These are phyloP conservation scores for Helicoverpa zea DNA, from an alignment of 1,140 invertebrate species.

Conservation along the genomic window DNA sequence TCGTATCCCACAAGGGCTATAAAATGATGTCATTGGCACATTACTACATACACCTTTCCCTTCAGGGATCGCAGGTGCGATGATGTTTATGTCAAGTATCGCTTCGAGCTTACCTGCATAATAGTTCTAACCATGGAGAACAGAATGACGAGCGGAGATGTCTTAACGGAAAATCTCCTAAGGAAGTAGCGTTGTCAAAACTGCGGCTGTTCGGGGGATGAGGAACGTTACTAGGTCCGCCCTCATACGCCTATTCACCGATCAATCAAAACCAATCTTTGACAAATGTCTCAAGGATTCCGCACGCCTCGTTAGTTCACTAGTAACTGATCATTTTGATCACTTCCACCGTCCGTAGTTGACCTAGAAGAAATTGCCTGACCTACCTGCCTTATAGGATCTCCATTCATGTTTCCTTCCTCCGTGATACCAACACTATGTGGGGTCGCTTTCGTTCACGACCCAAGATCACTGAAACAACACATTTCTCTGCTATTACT, in stretches of 20 bases:
- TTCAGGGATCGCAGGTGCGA: conserved; percentile 1
- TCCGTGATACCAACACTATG: neutral
- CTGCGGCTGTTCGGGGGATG: too few relatives aligned
- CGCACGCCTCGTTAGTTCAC: too few relatives aligned
- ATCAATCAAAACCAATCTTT: too few relatives aligned
- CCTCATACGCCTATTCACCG: too few relatives aligned
- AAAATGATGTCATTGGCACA: neutral
- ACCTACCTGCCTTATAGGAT: too few relatives aligned
- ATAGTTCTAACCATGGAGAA: neutral
- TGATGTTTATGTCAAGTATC: conserved; percentile 22
- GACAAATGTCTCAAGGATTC: too few relatives aligned
- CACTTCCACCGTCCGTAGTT: neutral
- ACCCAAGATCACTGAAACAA: conserved; percentile 10
- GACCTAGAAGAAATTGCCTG: too few relatives aligned
- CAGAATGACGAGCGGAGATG: neutral
- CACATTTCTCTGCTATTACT: conserved; percentile 15
- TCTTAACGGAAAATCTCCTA: too few relatives aligned
- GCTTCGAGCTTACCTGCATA: neutral
- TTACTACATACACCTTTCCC: neutral
- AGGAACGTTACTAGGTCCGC: too few relatives aligned
- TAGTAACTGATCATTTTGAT: too few relatives aligned
- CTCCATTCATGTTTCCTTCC: too few relatives aligned
- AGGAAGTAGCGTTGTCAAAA: too few relatives aligned
- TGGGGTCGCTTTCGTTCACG: conserved; percentile 31
- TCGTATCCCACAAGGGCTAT: neutral